Evolutionary conservation across 1,140 invertebrate species (phyloP).

Genomic region (Kradibia gibbosae): DNA sequence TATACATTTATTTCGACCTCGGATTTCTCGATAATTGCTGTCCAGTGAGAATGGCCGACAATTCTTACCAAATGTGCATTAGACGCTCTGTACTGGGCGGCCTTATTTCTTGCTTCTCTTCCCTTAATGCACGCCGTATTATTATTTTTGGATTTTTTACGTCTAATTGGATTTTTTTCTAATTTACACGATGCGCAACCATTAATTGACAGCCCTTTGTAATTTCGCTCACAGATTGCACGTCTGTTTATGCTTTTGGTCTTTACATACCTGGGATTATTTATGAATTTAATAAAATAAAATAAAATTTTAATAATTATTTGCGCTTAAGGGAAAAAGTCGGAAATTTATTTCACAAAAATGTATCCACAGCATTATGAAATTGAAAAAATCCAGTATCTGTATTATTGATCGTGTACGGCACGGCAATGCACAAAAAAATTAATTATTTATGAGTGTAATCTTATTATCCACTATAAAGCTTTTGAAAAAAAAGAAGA

Average conservation of each 20-base stretch:
- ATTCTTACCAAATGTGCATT: neutral
- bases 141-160: neutral
- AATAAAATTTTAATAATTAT: too few relatives aligned
- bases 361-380: neutral
- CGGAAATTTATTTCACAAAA: neutral
- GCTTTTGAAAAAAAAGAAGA: neutral
- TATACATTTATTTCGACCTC: slow-evolving; percentile 7
- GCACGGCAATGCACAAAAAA: neutral
- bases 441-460: neutral
- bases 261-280: neutral
- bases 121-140: neutral
- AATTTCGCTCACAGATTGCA: neutral
- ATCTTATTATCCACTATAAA: neutral
- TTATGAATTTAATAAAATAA: too few relatives aligned
- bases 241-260: neutral
- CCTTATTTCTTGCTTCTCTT: neutral
- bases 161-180: slow-evolving; percentile 1
- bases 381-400: neutral
- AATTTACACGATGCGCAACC: neutral
- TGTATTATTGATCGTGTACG: neutral
- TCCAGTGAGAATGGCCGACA: slow-evolving; percentile 28
- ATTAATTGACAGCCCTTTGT: neutral
- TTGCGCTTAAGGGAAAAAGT: too few relatives aligned
- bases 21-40: slow-evolving; percentile 32
- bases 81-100: neutral